Percentiles rank a stretch among this genome's conserved stretches.
Evolutionary conservation across 2,797 vertebrate species (phyloP).

Genomic region (Orestias chungarensis): DNA sequence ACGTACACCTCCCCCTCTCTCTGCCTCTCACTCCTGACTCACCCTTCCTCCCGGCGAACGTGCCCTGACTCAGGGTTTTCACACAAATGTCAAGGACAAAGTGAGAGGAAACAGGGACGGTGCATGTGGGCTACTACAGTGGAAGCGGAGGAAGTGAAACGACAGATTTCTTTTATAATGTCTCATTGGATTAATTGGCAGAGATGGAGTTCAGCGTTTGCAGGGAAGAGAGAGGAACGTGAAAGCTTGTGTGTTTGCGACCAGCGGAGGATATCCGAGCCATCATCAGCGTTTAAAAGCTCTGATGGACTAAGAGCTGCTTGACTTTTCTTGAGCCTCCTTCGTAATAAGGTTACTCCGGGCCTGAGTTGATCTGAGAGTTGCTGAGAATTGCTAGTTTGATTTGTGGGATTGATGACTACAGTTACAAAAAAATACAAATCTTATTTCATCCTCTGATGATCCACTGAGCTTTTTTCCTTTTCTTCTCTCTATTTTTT

Average conservation of each 20-base stretch:
- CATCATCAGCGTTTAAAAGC: slow-evolving; percentile 61
- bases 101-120: slow-evolving; percentile 22
- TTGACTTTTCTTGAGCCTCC: slow-evolving; percentile 31
- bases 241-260: slow-evolving; percentile 42
- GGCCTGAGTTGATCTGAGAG: slow-evolving; percentile 46
- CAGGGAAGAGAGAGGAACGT: slow-evolving; percentile 12
- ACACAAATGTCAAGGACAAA: slow-evolving; percentile 63
- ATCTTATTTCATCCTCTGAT: slow-evolving; percentile 11
- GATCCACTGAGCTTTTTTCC: neutral
- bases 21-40: slow-evolving; percentile 60
- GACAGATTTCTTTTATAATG: slow-evolving; percentile 22
- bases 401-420: slow-evolving; percentile 43
- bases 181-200: slow-evolving; percentile 22
- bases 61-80: slow-evolving; percentile 72
- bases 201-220: slow-evolving; percentile 2
- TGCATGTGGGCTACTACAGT: slow-evolving; percentile 6
- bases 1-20: slow-evolving; percentile 1
- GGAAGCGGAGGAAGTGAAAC: slow-evolving; percentile 3
- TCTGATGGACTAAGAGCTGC: slow-evolving; percentile 55
- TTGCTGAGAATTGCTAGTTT: slow-evolving; percentile 43
- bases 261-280: slow-evolving; percentile 60
- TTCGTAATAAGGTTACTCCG: slow-evolving; percentile 70
- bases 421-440: slow-evolving; percentile 26
- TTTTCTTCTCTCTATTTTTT: neutral
- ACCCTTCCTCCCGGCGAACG: slow-evolving; percentile 57